These are phyloP conservation scores for Thunnus maccoyii DNA, from an alignment of 2,113 vertebrate species.

Conservation along the genomic window DNA sequence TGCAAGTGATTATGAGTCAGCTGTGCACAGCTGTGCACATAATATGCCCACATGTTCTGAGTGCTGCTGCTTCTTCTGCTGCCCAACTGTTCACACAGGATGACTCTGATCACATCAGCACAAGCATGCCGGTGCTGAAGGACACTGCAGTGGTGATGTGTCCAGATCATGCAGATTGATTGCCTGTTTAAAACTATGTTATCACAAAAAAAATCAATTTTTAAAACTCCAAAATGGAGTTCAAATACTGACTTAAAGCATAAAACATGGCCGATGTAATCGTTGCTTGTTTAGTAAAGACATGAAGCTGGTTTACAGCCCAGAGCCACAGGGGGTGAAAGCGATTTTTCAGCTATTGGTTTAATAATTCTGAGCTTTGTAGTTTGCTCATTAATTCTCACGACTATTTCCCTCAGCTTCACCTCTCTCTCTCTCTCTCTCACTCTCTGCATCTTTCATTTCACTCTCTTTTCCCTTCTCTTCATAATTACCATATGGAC, in stretches of 20 bases:
- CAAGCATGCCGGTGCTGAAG: constrained; percentile 29
- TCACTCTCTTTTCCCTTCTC: constrained; percentile 26
- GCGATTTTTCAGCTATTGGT: constrained; percentile 41
- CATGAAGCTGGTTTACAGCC: constrained; percentile 17
- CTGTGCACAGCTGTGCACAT: constrained; percentile 72
- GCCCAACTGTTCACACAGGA: constrained; percentile 67
- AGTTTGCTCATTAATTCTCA: constrained; percentile 38
- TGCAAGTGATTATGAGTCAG: constrained; percentile 68
- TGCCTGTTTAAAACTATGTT: constrained; percentile 5
- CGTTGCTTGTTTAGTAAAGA: constrained; percentile 18
- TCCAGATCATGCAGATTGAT: constrained; percentile 17
- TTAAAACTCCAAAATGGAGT: neutral
- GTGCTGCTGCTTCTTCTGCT: constrained; percentile 51
- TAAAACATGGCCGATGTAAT: constrained; percentile 7
- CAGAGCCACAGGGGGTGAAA: constrained; percentile 1
- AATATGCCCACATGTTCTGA: constrained; percentile 67
- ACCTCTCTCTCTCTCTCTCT: constrained; percentile 15
- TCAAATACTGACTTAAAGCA: constrained; percentile 31
- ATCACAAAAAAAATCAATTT: neutral
- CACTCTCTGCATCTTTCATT: constrained; percentile 16
- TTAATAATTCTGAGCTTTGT: constrained; percentile 40
- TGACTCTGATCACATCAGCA: constrained; percentile 54
- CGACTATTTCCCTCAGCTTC: constrained; percentile 10
- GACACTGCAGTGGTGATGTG: constrained; percentile 5
- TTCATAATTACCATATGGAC: constrained; percentile 43